Conservation (phyloP, 2,797 vertebrate species). For the Chelmon rostratus region DNA sequence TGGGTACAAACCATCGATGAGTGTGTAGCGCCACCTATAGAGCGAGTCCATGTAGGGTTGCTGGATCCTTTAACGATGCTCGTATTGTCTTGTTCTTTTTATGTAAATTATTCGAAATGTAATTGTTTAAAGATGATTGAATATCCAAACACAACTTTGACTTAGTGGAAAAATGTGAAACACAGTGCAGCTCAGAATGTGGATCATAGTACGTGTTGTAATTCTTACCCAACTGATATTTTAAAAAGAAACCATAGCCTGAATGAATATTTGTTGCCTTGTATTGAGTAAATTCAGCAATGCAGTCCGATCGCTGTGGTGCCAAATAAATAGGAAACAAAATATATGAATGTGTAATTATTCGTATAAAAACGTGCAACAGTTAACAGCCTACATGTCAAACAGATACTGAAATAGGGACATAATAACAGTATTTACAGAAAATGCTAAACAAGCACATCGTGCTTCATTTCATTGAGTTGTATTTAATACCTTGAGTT, state of each 20-base stretch:
- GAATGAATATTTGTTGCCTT: background rate
- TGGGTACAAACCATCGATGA: slow-evolving; percentile 55
- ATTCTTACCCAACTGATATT: background rate
- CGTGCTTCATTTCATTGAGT: background rate
- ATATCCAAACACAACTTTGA: background rate
- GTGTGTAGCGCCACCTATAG: slow-evolving; percentile 76
- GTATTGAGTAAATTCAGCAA: too few relatives aligned
- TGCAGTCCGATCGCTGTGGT: background rate
- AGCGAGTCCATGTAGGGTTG: background rate
- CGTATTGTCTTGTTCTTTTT: background rate
- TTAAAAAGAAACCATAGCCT: background rate
- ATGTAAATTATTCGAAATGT: background rate
- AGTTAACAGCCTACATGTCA: background rate
- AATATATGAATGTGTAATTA: background rate
- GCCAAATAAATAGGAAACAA: background rate
- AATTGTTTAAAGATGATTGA: background rate
- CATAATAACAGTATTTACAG: background rate
- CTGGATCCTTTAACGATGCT: background rate
- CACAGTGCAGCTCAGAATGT: too few relatives aligned
- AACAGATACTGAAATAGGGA: background rate
- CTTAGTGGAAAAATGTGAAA: too few relatives aligned
- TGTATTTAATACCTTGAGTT: background rate
- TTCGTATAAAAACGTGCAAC: background rate
- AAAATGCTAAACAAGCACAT: background rate
- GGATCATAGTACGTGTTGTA: background rate